Evolutionary conservation across 2,797 vertebrate species (phyloP).

Genomic region (Melanotaenia nigrans): DNA sequence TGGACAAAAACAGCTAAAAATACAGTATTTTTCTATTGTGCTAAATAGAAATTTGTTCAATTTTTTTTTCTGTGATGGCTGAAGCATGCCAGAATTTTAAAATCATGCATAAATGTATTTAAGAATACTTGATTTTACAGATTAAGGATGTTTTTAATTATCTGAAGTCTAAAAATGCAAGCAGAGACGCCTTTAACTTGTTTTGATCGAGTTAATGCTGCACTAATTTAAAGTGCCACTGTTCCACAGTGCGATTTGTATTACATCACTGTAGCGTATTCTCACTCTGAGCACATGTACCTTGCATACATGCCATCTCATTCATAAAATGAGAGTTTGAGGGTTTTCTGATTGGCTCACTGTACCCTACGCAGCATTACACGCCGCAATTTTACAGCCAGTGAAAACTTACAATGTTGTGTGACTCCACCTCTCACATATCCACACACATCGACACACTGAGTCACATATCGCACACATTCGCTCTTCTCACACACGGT

Average conservation of each 20-base stretch:
- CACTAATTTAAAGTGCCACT: conserved; percentile 39
- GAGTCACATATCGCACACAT: conserved; percentile 49
- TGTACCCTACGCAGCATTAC: conserved; percentile 67
- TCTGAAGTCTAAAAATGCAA: neutral
- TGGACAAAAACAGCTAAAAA: neutral
- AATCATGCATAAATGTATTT: neutral
- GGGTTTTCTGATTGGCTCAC: conserved; percentile 67
- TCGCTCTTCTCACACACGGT: conserved; percentile 55
- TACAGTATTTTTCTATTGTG: conserved; percentile 1
- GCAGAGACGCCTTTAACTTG: conserved; percentile 2
- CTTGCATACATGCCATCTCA: conserved; percentile 74
- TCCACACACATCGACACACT: conserved; percentile 33
- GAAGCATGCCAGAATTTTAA: neutral
- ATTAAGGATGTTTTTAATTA: neutral
- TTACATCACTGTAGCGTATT: conserved; percentile 79
- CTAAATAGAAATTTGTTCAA: neutral
- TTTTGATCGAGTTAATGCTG: conserved; percentile 29
- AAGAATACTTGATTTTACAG: neutral
- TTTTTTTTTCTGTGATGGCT: neutral
- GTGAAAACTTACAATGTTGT: conserved; percentile 70
- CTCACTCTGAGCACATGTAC: conserved; percentile 62
- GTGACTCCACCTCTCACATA: conserved; percentile 70
- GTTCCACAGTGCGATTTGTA: conserved; percentile 61
- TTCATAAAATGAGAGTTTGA: conserved; percentile 77
- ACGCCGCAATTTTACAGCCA: conserved; percentile 68